A percentile compares a stretch with the other conserved stretches of the same genome.
phyloP scores from a whole-genome alignment of 2,888 invertebrate genomes.

The Cynaeus angustus region DNA sequence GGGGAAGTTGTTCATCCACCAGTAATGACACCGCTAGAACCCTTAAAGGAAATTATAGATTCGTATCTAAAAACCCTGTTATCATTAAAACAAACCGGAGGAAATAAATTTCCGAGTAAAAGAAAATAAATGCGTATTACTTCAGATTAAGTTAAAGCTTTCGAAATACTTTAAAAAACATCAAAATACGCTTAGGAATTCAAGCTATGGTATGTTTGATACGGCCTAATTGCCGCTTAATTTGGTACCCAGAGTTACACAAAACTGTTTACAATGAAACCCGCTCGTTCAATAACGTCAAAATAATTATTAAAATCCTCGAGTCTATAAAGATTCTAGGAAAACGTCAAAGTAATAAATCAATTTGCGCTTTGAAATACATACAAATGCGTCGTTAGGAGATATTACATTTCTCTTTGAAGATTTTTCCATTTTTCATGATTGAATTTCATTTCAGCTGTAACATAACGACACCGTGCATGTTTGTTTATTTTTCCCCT shows the following conservation, averaged over 20 bases:
- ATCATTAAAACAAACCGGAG: constrained; percentile 40
- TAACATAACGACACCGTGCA: constrained; percentile 20
- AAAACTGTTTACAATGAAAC: constrained; percentile 1
- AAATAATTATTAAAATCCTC: neutral
- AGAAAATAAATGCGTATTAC: constrained; percentile 1
- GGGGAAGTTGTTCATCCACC: constrained; percentile 15
- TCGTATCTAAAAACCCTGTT: constrained; percentile 36
- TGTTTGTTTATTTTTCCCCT: constrained; percentile 42
- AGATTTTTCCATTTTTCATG: constrained; percentile 16
- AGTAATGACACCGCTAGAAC: constrained; percentile 4
- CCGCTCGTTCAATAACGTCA: neutral
- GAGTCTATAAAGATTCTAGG: too few species aligned
- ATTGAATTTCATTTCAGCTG: constrained; percentile 14
- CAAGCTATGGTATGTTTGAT: neutral
- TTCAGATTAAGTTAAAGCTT: neutral
- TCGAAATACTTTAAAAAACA: constrained; percentile 1
- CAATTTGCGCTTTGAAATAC: constrained; percentile 4
- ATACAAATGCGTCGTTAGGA: neutral
- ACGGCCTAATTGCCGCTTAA: neutral
- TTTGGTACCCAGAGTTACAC: neutral
- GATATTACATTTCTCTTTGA: constrained; percentile 22
- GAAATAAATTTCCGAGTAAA: constrained; percentile 22
- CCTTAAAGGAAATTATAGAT: constrained; percentile 39
- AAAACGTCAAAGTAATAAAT: neutral
- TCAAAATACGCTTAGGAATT: neutral